A percentile compares a stretch with the other conserved stretches of the same genome.
Evolutionary conservation across 2,888 invertebrate genomes (phyloP).

Genomic region (Lamellibrachia satsuma): DNA sequence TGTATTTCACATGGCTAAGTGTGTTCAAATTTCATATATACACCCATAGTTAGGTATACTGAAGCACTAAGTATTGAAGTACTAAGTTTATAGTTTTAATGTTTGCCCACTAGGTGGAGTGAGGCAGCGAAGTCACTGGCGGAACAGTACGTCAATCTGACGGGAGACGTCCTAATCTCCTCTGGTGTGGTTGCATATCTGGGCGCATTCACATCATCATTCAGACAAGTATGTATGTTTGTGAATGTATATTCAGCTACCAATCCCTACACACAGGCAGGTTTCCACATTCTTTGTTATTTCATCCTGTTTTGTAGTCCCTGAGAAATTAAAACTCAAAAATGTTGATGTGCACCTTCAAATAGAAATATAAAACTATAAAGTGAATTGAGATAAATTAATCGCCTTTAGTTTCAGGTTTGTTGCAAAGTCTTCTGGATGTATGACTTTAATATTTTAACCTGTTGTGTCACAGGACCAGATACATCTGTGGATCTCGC

Average conservation of each 20-base stretch:
- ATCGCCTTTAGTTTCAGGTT: no score
- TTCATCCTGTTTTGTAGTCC: no score
- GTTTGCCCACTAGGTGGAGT: conserved; percentile 55
- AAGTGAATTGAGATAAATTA: no score
- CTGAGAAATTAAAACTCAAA: no score
- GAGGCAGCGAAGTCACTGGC: conserved; percentile 60
- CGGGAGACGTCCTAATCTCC: conserved; percentile 76
- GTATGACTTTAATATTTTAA: not conserved
- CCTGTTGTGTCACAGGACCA: conserved; percentile 67
- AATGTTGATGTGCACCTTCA: no score
- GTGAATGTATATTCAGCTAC: no score
- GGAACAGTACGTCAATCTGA: conserved; percentile 61
- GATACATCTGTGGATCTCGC: conserved; percentile 78
- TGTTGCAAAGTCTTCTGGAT: no score
- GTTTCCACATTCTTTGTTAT: no score
- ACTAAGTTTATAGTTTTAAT: not conserved
- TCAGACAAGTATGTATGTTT: conserved; percentile 55
- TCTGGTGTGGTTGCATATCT: conserved; percentile 65
- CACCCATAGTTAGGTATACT: not conserved
- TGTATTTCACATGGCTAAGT: not conserved
- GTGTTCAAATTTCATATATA: not conserved
- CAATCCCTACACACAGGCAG: no score
- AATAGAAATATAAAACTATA: no score
- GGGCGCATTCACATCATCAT: conserved; percentile 65
- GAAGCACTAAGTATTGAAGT: not conserved